Evolutionary conservation across 2,797 vertebrate species (phyloP).

Genomic region (Neopelma chrysocephalum): DNA sequence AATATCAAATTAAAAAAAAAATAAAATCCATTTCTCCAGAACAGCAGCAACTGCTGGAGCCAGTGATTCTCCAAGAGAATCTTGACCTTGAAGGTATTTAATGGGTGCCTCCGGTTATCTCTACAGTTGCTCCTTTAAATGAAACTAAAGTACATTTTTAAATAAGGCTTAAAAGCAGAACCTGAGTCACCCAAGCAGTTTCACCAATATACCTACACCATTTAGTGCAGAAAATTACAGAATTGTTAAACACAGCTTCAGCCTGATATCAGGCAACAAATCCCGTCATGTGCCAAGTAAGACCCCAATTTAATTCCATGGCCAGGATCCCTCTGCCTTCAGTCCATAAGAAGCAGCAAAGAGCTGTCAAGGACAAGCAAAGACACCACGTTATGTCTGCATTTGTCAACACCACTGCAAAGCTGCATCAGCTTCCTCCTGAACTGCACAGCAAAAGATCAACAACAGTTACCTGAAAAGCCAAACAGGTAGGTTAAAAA

Average conservation of each 20-base stretch:
- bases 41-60: not conserved
- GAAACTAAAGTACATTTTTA: not conserved
- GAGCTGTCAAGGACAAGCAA: not conserved
- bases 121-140: not conserved
- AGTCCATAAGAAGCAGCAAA: not conserved
- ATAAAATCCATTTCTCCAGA: not conserved
- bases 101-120: not conserved
- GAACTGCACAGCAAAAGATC: not conserved
- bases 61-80: not conserved
- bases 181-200: not conserved
- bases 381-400: not conserved
- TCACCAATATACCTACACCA: not conserved
- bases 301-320: not conserved
- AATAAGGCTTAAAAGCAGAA: not conserved
- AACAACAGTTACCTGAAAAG: not conserved
- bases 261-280: not conserved
- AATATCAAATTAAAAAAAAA: not conserved
- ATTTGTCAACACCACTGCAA: not conserved
- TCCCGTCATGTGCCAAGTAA: not conserved
- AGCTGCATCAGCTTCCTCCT: not conserved
- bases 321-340: not conserved
- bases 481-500: not conserved
- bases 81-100: slow-evolving; percentile 3
- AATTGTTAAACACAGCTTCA: not conserved
- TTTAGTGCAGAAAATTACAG: not conserved